These are phyloP conservation scores for Apodemus agrarius DNA, from an alignment of 2,797 vertebrate genomes.

Conservation along the genomic window DNA sequence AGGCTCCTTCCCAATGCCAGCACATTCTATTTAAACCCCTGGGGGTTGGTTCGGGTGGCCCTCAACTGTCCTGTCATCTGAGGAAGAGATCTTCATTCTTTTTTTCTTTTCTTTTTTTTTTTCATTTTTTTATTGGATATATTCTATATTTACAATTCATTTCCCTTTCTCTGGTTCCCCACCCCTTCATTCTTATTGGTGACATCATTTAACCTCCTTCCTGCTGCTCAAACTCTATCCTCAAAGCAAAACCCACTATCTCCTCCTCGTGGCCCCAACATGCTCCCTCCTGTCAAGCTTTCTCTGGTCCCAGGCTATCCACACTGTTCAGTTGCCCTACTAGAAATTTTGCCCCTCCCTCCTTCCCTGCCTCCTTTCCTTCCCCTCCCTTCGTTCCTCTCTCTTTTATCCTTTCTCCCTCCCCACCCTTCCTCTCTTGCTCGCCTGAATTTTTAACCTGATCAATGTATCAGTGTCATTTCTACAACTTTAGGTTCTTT, in stretches of 20 bases:
- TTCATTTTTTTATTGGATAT: too few species aligned
- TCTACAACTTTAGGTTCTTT: background rate
- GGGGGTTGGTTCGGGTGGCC: background rate
- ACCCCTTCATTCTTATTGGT: background rate
- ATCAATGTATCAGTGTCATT: background rate
- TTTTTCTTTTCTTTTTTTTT: too few species aligned
- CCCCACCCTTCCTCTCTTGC: background rate
- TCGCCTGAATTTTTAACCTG: background rate
- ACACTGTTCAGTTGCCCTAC: background rate
- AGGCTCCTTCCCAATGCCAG: conserved; percentile 22
- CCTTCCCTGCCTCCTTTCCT: background rate
- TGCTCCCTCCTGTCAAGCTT: background rate
- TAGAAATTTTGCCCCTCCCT: background rate
- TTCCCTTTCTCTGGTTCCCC: too few species aligned
- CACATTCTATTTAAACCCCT: background rate
- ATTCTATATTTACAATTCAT: too few species aligned
- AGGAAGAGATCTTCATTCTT: background rate
- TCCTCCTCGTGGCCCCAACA: background rate
- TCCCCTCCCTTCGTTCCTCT: background rate
- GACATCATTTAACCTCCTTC: background rate
- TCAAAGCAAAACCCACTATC: background rate
- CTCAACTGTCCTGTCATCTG: background rate
- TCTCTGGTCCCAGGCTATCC: background rate
- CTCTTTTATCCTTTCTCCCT: background rate
- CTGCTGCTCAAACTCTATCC: background rate